Base-by-base conservation (phyloP, 2,113 vertebrate genomes). In the Gobio gobio region DNA sequence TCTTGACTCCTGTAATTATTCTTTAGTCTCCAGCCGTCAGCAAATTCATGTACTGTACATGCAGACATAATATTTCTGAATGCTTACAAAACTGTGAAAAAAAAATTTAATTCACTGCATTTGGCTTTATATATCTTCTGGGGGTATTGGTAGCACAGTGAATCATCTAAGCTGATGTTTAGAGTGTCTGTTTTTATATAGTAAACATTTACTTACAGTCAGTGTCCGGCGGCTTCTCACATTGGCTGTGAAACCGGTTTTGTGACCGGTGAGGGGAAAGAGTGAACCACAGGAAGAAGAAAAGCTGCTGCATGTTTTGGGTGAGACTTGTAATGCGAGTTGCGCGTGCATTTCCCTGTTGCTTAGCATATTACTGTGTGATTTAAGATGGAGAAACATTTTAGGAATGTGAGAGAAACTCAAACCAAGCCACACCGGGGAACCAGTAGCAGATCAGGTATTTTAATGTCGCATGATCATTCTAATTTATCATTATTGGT, bases 371-470 rank as follows among this genome's bases (percentile, higher is more conserved):
- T 33, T 51, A 20, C 10, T 1, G 0, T 33, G 24, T 66, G 26
- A 75, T 56, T 47, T 63, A 29, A 64, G 9, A 66, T 84, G 83
- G 13, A 76, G 45, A 84, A 47, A 18, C 59, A 33, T 61, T 18
- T 80, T 49, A 59, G 24, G 56, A 63, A 59, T 47, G 45, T 8
- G 10, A 78, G 40, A 80, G 63, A 33, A 40, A 22, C 9, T 18
- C 16, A 81, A 63, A 74, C n/a, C 14, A 20, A 47, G 40, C 10
- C 18, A 61, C 51, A 12, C 10, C 40, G 56, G 66, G 74, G 54
- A 36, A 14, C 58, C 26, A 68, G n/a, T 13, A 74, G 43, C 26
- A 70, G 9, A 63, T 5, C 77, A 85, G 84, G 64, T 85, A 81
- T 14, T 68, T 22, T 29, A 29, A 29, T 29, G 29, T 29, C 29